A percentile compares a stretch with the other conserved stretches of the same genome.
These are phyloP conservation scores for Drosophila kuntzei DNA, from an alignment of 2,888 invertebrate genomes.

Conservation along the genomic window DNA sequence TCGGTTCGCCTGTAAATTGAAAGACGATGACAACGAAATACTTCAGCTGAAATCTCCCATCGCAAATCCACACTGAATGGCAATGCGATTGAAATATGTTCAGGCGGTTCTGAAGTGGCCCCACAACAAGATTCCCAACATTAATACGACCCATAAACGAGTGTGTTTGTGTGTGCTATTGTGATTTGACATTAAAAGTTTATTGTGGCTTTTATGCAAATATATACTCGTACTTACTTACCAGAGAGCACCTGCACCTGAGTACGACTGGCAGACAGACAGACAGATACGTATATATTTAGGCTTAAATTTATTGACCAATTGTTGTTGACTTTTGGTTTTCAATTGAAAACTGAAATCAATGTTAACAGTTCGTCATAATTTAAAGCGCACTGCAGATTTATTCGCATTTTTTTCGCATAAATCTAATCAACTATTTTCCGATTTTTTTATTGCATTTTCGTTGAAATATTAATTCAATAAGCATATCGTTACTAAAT, in stretches of 20 bases:
- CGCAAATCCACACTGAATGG: conserved; percentile 50
- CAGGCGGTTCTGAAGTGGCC: conserved; percentile 25
- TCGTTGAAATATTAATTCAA: conserved; percentile 32
- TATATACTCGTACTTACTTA: conserved; percentile 14
- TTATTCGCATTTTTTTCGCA: background rate
- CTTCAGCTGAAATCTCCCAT: conserved; percentile 58
- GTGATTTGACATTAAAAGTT: conserved; percentile 34
- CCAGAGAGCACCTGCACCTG: conserved; percentile 9
- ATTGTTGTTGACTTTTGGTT: conserved; percentile 34
- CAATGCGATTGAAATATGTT: conserved; percentile 55
- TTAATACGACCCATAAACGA: conserved; percentile 63
- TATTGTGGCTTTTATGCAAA: conserved; percentile 24
- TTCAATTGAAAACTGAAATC: conserved; percentile 6
- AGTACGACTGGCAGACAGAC: conserved; percentile 20
- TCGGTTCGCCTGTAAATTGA: conserved; percentile 63
- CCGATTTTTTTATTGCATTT: background rate
- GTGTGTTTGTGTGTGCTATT: conserved; percentile 17
- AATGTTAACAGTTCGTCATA: conserved; percentile 26
- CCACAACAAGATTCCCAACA: conserved; percentile 30
- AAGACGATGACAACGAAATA: conserved; percentile 65
- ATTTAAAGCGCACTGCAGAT: conserved; percentile 23
- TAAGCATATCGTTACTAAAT: conserved; percentile 4
- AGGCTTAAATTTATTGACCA: conserved; percentile 44
- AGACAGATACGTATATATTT: conserved; percentile 5
- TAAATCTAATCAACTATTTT: background rate